phyloP scores from a whole-genome alignment of 2,797 vertebrate genomes.

The Amblyraja radiata region DNA sequence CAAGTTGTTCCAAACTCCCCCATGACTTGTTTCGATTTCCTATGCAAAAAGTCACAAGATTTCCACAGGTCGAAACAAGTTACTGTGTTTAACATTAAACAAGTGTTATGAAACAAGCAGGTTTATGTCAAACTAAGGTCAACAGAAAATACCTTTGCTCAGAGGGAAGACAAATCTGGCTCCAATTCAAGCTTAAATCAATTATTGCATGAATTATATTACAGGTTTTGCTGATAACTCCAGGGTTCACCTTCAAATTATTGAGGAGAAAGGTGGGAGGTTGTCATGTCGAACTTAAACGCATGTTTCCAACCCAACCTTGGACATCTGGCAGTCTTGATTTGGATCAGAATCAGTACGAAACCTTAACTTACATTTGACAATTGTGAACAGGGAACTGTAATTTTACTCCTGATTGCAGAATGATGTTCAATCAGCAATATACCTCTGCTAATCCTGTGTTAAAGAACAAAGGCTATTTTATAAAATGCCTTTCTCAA shows the following conservation, averaged over 20 bases:
- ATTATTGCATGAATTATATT: background rate
- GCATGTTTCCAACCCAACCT: background rate
- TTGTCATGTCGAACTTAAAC: background rate
- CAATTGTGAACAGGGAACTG: background rate
- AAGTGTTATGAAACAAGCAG: background rate
- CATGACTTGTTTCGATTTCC: background rate
- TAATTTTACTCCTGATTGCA: background rate
- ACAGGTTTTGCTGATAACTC: background rate
- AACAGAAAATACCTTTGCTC: background rate
- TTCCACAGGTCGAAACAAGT: background rate
- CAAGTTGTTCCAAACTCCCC: background rate
- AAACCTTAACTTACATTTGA: background rate
- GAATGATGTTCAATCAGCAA: background rate
- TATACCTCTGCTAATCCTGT: background rate
- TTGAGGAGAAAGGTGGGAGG: background rate
- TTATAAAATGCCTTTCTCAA: background rate
- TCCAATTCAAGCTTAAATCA: background rate
- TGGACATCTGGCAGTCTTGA: background rate
- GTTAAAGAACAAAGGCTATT: background rate
- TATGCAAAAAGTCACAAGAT: background rate
- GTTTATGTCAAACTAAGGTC: background rate
- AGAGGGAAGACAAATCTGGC: background rate
- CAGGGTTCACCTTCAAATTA: background rate
- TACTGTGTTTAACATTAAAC: background rate
- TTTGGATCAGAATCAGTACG: background rate